Percentiles rank a stretch among this genome's conserved stretches.
Evolutionary conservation across 1,140 invertebrate genomes (phyloP).

Genomic region (Drosophila pectinifera): DNA sequence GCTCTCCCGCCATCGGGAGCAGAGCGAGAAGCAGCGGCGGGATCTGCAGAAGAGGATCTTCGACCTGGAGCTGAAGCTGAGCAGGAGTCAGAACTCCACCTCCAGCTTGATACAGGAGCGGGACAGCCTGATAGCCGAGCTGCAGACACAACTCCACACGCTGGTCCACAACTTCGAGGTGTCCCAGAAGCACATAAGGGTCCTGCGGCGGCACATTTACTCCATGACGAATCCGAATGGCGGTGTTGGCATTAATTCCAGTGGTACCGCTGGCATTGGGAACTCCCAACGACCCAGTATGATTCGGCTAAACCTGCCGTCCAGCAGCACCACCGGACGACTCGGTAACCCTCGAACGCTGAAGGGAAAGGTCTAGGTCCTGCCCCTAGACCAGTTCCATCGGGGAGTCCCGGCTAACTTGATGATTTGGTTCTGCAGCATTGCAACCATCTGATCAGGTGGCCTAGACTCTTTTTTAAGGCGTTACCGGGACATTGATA

Average conservation of each 20-base stretch:
- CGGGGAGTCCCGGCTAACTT: conserved; percentile 54
- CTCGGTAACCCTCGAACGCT: conserved; percentile 35
- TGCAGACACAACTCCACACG: conserved; percentile 77
- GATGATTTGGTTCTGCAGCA: conserved; percentile 34
- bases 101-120: conserved; percentile 73
- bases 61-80: conserved; percentile 75
- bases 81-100: conserved; percentile 77
- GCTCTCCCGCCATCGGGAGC: conserved; percentile 71
- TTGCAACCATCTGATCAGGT: conserved; percentile 51
- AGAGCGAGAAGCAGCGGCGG: conserved; percentile 73
- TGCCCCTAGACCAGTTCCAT: neutral
- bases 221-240: conserved; percentile 61
- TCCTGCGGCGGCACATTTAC: conserved; percentile 75
- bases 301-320: conserved; percentile 15
- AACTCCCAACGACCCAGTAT: conserved; percentile 10
- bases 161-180: conserved; percentile 82
- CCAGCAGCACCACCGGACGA: conserved; percentile 19
- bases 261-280: conserved; percentile 13
- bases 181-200: conserved; percentile 80
- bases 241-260: conserved; percentile 6
- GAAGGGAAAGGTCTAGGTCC: conserved; percentile 25
- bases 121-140: conserved; percentile 75
- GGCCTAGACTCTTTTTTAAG: conserved; percentile 38
- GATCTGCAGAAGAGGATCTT: conserved; percentile 78
- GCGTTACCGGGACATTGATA: neutral